These are phyloP conservation scores for Noctilio leporinus DNA, from an alignment of 2,113 vertebrate species.

Conservation along the genomic window DNA sequence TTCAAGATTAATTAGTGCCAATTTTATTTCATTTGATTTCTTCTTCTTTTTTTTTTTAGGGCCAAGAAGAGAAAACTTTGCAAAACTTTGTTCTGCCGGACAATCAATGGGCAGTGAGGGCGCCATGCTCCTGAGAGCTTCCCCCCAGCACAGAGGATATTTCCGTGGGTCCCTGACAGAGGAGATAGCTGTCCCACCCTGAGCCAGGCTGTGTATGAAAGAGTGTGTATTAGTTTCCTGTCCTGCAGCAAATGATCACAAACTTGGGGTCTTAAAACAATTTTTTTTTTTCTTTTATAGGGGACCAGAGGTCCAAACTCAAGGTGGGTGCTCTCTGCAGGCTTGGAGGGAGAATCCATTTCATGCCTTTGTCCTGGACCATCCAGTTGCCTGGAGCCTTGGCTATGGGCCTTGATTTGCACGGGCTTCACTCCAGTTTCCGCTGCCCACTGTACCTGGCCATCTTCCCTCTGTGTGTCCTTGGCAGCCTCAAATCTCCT, in stretches of 20 bases:
- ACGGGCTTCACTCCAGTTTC: not conserved
- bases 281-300: not conserved
- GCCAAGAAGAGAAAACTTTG: not conserved
- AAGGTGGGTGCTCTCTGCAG: not conserved
- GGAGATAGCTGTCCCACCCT: rapidly evolving
- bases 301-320: not conserved
- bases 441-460: not conserved
- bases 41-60: not conserved
- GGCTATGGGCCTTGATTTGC: not conserved
- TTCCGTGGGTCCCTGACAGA: not conserved
- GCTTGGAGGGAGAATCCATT: not conserved
- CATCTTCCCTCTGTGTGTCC: not conserved
- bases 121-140: not conserved
- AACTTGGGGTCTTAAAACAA: not conserved
- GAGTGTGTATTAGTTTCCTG: not conserved
- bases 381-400: not conserved
- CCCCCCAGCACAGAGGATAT: not conserved
- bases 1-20: not conserved
- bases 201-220: not conserved
- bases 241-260: not conserved
- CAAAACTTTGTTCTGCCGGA: not conserved
- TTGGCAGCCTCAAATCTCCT: not conserved
- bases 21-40: not conserved
- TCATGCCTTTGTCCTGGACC: not conserved
- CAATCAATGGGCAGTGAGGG: not conserved